Percentiles rank a stretch among this genome's conserved stretches.
Conservation (phyloP, 2,113 vertebrate species). For the Panthera leo region DNA sequence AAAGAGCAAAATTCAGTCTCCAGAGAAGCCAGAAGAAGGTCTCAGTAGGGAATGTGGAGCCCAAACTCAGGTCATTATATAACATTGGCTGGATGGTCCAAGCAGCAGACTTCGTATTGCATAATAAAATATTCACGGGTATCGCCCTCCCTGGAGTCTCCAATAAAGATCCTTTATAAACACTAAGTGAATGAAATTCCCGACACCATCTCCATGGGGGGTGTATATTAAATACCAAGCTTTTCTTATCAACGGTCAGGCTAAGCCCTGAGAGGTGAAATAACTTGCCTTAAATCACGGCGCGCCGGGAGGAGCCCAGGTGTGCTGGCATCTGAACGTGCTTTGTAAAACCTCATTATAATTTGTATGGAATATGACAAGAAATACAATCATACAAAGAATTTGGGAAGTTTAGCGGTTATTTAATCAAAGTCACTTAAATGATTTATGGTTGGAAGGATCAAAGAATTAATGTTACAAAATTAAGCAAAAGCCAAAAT, state of each 20-base stretch:
- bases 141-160: background rate
- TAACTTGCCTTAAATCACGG: slow-evolving; percentile 8
- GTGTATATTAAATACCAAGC: slow-evolving; percentile 16
- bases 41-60: background rate
- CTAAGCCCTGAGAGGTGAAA: slow-evolving; percentile 55
- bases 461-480: slow-evolving; percentile 70
- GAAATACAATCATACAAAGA: slow-evolving; percentile 57
- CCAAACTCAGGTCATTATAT: background rate
- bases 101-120: background rate
- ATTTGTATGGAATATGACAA: slow-evolving; percentile 46
- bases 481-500: slow-evolving; percentile 63
- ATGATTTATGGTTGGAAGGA: slow-evolving; percentile 72
- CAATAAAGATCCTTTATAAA: slow-evolving; percentile 51
- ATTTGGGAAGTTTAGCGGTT: slow-evolving; percentile 51
- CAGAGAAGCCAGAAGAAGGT: slow-evolving; percentile 7
- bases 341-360: slow-evolving; percentile 57
- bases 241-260: slow-evolving; percentile 51
- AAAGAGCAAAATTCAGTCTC: background rate
- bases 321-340: slow-evolving; percentile 24
- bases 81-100: background rate
- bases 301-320: slow-evolving; percentile 35
- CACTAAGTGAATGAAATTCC: slow-evolving; percentile 39
- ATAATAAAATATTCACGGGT: slow-evolving; percentile 14
- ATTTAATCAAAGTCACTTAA: slow-evolving; percentile 71
- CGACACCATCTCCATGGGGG: background rate